Conservation (phyloP, 2,797 vertebrate genomes). For the Gymnothorax reevesii region DNA sequence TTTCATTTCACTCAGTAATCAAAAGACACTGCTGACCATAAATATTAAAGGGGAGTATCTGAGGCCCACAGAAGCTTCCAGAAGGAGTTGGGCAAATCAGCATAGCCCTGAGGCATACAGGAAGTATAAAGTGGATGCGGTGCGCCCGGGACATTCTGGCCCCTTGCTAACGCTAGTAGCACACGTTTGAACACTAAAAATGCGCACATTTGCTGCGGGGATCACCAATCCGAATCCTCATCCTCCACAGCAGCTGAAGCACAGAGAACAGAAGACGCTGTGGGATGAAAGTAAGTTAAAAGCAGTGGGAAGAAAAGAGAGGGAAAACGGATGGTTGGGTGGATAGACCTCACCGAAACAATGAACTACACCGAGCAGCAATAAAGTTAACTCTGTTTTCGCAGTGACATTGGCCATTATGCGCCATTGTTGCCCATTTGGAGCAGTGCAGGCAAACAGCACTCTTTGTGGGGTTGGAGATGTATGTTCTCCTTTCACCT, state of each 20-base stretch:
- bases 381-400: constrained; percentile 58
- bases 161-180: neutral
- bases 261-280: constrained; percentile 25
- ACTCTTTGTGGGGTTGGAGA: constrained; percentile 57
- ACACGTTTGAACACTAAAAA: neutral
- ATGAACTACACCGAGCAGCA: constrained; percentile 45
- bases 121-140: neutral
- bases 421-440: constrained; percentile 62
- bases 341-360: constrained; percentile 52
- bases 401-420: constrained; percentile 61
- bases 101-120: neutral
- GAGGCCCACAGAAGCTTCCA: neutral
- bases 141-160: neutral
- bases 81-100: neutral
- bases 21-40: neutral
- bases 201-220: neutral
- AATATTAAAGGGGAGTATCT: neutral
- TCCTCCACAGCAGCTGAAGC: neutral
- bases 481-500: constrained; percentile 66
- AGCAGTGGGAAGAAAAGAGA: constrained; percentile 33
- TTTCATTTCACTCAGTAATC: neutral
- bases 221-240: neutral
- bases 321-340: constrained; percentile 40
- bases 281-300: constrained; percentile 31
- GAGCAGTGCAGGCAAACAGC: constrained; percentile 56